Conservation (phyloP, 1,140 invertebrate species). For the Drosophila orena region DNA sequence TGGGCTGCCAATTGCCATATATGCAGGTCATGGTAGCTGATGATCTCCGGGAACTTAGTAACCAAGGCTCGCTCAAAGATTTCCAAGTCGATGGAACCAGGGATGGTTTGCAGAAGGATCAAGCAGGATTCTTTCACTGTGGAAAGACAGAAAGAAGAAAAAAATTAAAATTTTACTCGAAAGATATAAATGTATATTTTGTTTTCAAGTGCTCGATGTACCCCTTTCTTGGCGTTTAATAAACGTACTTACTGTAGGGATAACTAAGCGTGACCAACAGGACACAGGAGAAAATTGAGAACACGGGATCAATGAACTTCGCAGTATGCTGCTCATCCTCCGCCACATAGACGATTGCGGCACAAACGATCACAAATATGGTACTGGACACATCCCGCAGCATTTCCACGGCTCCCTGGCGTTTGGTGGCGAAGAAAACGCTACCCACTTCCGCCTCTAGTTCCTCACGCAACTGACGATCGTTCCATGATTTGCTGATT, state of each 20-base stretch:
- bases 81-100: constrained; percentile 91
- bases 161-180: not conserved
- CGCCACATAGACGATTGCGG: constrained; percentile 88
- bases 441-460: constrained; percentile 69
- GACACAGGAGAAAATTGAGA: constrained; percentile 89
- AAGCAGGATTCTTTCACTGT: constrained; percentile 91
- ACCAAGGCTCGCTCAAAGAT: constrained; percentile 88
- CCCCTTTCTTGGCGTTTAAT: not conserved
- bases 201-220: not conserved
- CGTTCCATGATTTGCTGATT: constrained; percentile 81
- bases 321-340: constrained; percentile 86
- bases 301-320: constrained; percentile 90
- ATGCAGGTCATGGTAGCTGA: constrained; percentile 93
- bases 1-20: constrained; percentile 91
- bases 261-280: constrained; percentile 88
- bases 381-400: constrained; percentile 88
- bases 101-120: constrained; percentile 93
- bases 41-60: constrained; percentile 90
- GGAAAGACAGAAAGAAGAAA: constrained; percentile 43
- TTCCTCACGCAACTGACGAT: constrained; percentile 68
- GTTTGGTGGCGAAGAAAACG: constrained; percentile 73
- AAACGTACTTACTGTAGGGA: constrained; percentile 89
- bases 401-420: constrained; percentile 86
- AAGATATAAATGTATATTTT: not conserved
- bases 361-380: constrained; percentile 89